These are phyloP conservation scores for Pedicia rivosa DNA, from an alignment of 2,888 invertebrate genomes.

Conservation along the genomic window DNA sequence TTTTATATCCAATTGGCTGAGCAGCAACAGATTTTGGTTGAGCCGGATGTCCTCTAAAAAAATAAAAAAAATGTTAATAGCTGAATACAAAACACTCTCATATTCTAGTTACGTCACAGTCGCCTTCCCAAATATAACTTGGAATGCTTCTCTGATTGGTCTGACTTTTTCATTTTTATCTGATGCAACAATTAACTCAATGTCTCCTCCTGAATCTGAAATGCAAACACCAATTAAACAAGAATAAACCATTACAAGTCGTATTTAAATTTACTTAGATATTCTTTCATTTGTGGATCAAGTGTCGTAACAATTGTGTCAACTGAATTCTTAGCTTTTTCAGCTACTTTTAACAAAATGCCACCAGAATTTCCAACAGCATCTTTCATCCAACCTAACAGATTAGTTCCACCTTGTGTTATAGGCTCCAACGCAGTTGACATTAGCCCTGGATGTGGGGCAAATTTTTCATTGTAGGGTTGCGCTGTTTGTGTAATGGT, in stretches of 20 bases:
- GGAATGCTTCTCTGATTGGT: slow-evolving; percentile 65
- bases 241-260: slow-evolving; percentile 6
- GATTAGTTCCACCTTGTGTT: slow-evolving; percentile 8
- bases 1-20: slow-evolving; percentile 65
- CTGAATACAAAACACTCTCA: background rate
- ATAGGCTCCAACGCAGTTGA: slow-evolving; percentile 5
- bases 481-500: background rate
- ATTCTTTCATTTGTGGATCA: slow-evolving; percentile 81
- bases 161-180: slow-evolving; percentile 60
- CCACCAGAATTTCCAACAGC: slow-evolving; percentile 53
- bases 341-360: slow-evolving; percentile 23
- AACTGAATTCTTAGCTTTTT: slow-evolving; percentile 52
- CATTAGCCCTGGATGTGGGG: slow-evolving; percentile 1
- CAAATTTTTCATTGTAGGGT: background rate
- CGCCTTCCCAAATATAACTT: slow-evolving; percentile 61
- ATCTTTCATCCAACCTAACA: slow-evolving; percentile 42
- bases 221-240: slow-evolving; percentile 14
- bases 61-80: background rate
- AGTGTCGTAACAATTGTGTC: slow-evolving; percentile 76
- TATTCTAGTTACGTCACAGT: slow-evolving; percentile 47
- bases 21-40: slow-evolving; percentile 46
- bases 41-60: slow-evolving; percentile 42
- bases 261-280: slow-evolving; percentile 48
- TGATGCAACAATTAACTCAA: slow-evolving; percentile 58
- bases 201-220: slow-evolving; percentile 64